A percentile compares a stretch with the other conserved stretches of the same genome.
Conservation (phyloP, 2,888 invertebrate species). For the Thereva nobilitata region DNA sequence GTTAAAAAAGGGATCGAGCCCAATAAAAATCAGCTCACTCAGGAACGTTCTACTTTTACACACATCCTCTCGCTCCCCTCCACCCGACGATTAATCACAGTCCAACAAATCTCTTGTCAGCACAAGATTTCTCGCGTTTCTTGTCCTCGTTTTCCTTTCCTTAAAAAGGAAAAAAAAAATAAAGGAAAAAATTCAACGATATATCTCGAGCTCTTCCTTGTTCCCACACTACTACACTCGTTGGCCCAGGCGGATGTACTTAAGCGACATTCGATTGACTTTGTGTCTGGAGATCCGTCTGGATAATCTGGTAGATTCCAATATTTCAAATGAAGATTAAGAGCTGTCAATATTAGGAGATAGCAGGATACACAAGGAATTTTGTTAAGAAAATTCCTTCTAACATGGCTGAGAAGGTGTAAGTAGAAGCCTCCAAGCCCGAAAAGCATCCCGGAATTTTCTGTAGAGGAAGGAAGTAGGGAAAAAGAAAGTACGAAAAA, state of each 20-base stretch:
- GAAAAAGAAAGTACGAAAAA: conserved; percentile 8
- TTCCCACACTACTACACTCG: conserved; percentile 1
- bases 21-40: too few relatives aligned
- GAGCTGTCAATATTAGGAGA: conserved; percentile 23
- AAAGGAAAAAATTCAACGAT: too few relatives aligned
- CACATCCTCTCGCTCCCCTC: neutral
- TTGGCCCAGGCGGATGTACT: conserved; percentile 20
- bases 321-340: conserved; percentile 39
- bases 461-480: neutral
- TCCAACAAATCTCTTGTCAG: conserved; percentile 41
- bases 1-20: too few relatives aligned
- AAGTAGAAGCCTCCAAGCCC: too few relatives aligned
- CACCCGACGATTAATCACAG: conserved; percentile 41
- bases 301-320: conserved; percentile 38
- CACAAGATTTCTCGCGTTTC: conserved; percentile 39
- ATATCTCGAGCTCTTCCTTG: neutral
- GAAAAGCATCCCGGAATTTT: neutral
- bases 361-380: conserved; percentile 11
- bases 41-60: too few relatives aligned
- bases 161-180: neutral
- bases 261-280: conserved; percentile 41
- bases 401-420: too few relatives aligned
- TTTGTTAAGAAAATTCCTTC: neutral
- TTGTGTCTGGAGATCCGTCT: conserved; percentile 39
- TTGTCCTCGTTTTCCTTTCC: conserved; percentile 15